These are phyloP conservation scores for Montipora cactus DNA, from an alignment of 64 coral and sea anemone genomes.

Conservation along the genomic window DNA sequence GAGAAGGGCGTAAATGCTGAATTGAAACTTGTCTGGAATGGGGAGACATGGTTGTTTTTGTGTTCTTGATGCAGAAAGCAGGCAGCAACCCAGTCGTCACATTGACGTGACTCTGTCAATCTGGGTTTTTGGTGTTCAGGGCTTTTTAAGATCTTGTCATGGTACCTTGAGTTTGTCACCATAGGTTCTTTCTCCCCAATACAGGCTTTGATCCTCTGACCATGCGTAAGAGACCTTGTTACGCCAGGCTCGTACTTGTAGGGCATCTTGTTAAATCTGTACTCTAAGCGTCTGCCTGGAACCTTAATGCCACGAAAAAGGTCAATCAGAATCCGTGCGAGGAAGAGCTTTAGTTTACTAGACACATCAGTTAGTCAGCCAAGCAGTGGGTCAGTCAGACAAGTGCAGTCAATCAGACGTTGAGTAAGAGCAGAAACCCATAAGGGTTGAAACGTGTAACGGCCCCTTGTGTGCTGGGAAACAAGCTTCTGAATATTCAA, in stretches of 20 bases:
- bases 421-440: too few species aligned
- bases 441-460: too few species aligned
- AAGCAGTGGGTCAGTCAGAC: too few species aligned
- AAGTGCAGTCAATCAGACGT: too few species aligned
- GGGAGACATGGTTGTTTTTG: background rate
- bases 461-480: too few species aligned
- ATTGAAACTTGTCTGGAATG: background rate
- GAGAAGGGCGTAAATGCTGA: conserved; percentile 17
- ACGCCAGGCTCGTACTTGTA: conserved; percentile 44
- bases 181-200: background rate
- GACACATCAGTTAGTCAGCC: too few species aligned
- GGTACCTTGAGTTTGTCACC: background rate
- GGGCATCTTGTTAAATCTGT: conserved; percentile 45
- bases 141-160: background rate
- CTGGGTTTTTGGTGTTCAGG: background rate
- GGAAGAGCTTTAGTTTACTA: too few species aligned
- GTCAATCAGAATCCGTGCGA: too few species aligned
- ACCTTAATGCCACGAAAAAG: conserved; percentile 1
- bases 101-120: background rate
- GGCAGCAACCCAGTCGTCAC: background rate
- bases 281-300: conserved; percentile 27
- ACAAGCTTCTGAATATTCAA: too few species aligned
- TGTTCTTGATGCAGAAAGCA: background rate
- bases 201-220: background rate
- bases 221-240: background rate